Evolutionary conservation across 2,888 invertebrate genomes (phyloP).

Genomic region (Conistra vaccinii): DNA sequence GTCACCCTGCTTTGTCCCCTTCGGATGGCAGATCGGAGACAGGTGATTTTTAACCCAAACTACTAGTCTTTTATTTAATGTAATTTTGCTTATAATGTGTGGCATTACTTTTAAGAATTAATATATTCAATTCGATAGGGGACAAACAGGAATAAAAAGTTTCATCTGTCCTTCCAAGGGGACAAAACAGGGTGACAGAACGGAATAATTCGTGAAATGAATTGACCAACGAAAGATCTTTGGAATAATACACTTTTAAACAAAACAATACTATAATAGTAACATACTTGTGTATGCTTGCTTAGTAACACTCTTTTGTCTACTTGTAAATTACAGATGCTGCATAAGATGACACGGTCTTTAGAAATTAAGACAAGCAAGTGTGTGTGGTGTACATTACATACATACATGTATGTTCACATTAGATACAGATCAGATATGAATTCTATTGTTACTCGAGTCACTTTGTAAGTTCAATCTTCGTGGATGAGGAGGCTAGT

Average conservation of each 20-base stretch:
- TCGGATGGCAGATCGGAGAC: too few relatives aligned
- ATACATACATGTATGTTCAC: too few relatives aligned
- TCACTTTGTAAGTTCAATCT: slow-evolving; percentile 3
- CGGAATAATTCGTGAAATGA: too few relatives aligned
- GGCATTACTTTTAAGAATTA: too few relatives aligned
- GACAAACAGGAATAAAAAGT: too few relatives aligned
- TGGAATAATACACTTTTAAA: background rate
- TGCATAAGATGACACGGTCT: background rate
- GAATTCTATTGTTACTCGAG: background rate
- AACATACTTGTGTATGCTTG: background rate
- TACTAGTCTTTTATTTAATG: too few relatives aligned
- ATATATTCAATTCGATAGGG: too few relatives aligned
- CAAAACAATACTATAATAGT: background rate
- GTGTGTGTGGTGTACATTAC: background rate
- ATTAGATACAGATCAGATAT: background rate
- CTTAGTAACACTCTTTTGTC: background rate
- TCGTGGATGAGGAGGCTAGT: background rate
- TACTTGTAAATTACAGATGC: background rate
- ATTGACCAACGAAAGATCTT: background rate
- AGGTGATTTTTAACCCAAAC: too few relatives aligned
- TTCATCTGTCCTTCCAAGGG: too few relatives aligned
- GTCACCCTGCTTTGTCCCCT: too few relatives aligned
- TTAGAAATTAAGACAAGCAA: slow-evolving; percentile 12
- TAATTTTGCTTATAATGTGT: too few relatives aligned
- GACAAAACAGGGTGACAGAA: too few relatives aligned